Percentiles rank a stretch among this genome's conserved stretches.
Conservation (phyloP, 1,140 invertebrate species). For the Caerostris extrusa region DNA sequence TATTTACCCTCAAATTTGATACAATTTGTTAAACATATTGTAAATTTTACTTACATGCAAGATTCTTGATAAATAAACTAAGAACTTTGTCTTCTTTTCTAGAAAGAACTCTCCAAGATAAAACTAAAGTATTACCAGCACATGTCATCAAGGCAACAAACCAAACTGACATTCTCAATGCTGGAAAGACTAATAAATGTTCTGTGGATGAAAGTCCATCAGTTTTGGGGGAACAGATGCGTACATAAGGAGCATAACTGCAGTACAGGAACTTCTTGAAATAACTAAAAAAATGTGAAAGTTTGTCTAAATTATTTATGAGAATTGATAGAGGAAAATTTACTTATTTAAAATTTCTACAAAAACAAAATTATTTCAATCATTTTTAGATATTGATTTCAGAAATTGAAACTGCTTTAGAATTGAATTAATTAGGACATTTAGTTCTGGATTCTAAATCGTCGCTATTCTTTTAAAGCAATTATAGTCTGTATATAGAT, state of each 20-base stretch:
- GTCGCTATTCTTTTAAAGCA: too few relatives aligned
- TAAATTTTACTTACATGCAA: constrained; percentile 82
- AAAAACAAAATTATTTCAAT: too few relatives aligned
- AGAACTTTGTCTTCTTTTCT: constrained; percentile 82
- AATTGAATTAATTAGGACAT: too few relatives aligned
- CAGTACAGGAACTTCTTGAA: constrained; percentile 89
- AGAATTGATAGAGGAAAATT: too few relatives aligned
- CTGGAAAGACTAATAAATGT: constrained; percentile 85
- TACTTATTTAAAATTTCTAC: too few relatives aligned
- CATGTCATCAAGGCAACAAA: constrained; percentile 87
- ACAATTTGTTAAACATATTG: neutral
- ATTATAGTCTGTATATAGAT: too few relatives aligned
- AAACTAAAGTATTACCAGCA: constrained; percentile 86
- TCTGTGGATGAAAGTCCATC: constrained; percentile 85
- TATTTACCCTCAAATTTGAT: neutral
- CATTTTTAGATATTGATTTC: too few relatives aligned
- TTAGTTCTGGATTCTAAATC: too few relatives aligned
- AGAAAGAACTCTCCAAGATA: constrained; percentile 86
- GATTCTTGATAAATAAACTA: constrained; percentile 86
- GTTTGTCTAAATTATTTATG: too few relatives aligned
- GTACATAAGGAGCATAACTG: constrained; percentile 85
- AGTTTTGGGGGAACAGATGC: constrained; percentile 85
- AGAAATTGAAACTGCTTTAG: too few relatives aligned
- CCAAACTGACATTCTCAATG: constrained; percentile 87
- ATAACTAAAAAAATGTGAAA: constrained; percentile 82